A percentile compares a stretch with the other conserved stretches of the same genome.
phyloP scores from a whole-genome alignment of 2,797 vertebrate genomes.

The Tamandua tetradactyla region DNA sequence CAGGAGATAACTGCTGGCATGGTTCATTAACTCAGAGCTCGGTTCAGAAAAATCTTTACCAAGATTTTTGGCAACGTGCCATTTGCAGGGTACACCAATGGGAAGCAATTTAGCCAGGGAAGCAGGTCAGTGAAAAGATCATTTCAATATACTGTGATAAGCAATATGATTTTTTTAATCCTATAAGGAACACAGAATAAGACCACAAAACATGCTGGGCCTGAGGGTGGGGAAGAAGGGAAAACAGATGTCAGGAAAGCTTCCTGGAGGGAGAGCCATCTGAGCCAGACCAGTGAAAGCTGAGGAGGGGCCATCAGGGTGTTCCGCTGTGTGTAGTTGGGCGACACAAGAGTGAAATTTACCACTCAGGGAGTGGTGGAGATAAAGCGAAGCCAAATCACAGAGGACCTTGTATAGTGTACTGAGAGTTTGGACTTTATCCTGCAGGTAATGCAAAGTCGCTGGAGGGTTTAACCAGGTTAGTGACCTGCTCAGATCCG shows the following conservation, averaged over 20 bases:
- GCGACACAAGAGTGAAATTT: background rate
- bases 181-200: background rate
- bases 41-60: constrained; percentile 40
- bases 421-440: constrained; percentile 42
- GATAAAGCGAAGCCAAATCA: constrained; percentile 14
- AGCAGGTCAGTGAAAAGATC: background rate
- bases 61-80: background rate
- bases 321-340: background rate
- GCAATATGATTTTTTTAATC: background rate
- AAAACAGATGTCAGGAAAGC: background rate
- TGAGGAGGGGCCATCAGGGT: background rate
- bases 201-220: background rate
- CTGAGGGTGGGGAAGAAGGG: background rate
- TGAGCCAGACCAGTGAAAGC: background rate
- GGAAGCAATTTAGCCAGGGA: background rate
- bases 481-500: background rate
- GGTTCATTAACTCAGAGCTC: background rate
- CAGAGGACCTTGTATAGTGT: background rate
- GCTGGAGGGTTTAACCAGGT: background rate
- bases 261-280: background rate
- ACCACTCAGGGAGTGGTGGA: background rate
- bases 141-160: background rate
- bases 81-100: background rate
- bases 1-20: background rate
- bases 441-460: background rate